Conservation (phyloP, 2,113 vertebrate genomes). For the Leiothrix lutea region DNA sequence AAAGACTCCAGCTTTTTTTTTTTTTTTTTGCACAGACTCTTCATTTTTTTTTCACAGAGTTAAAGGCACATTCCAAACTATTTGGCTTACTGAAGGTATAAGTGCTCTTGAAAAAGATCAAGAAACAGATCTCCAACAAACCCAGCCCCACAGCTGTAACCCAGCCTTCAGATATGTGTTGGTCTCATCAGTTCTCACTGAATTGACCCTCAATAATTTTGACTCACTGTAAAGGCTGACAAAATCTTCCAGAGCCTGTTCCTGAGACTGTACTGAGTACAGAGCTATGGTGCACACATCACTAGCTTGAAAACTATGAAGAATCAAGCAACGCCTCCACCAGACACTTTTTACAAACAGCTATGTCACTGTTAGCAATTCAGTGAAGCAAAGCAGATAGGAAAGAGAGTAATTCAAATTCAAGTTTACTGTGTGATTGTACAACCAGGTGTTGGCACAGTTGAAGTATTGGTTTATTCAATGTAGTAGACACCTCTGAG, state of each 20-base stretch:
- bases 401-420: background rate
- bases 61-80: background rate
- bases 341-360: background rate
- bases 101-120: background rate
- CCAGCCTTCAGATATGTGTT: background rate
- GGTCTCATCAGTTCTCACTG: background rate
- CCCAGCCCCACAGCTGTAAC: background rate
- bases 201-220: background rate
- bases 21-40: background rate
- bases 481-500: background rate
- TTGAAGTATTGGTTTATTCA: background rate
- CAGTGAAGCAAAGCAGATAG: background rate
- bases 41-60: background rate
- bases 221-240: background rate
- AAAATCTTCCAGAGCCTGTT: background rate
- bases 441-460: background rate
- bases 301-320: background rate
- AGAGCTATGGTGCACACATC: background rate
- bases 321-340: background rate
- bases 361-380: accelerated
- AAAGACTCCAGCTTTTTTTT: background rate
- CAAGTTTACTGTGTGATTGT: background rate
- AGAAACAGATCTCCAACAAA: background rate
- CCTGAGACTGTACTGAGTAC: background rate
- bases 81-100: background rate